A percentile compares a stretch with the other conserved stretches of the same genome.
Conservation (phyloP, 30 jellyfish, hydroid and myxozoan species). For the Hydra vulgaris region DNA sequence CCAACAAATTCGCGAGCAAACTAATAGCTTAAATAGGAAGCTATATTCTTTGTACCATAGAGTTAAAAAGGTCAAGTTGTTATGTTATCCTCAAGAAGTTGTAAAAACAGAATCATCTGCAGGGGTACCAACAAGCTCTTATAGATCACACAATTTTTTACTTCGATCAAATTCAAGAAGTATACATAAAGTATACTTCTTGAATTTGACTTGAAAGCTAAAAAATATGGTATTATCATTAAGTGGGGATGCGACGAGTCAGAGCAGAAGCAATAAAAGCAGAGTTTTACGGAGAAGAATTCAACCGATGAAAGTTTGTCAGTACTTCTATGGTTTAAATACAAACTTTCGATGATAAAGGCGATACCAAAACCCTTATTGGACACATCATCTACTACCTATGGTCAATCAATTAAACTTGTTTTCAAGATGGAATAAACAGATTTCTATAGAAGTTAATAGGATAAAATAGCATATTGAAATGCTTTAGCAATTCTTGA, state of each 20-base stretch:
- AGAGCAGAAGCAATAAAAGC: background rate
- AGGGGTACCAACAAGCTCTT: background rate
- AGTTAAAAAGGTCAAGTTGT: background rate
- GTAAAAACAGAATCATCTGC: background rate
- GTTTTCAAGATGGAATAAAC: background rate
- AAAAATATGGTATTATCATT: background rate
- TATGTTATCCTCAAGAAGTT: background rate
- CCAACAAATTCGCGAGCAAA: background rate
- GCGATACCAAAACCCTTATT: background rate
- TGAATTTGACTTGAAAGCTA: background rate
- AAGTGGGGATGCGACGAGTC: background rate
- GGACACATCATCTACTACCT: background rate
- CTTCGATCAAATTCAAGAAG: background rate
- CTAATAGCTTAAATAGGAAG: background rate
- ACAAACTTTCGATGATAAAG: background rate
- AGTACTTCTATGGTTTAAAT: background rate
- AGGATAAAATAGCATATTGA: too few relatives aligned
- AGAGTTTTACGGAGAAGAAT: background rate
- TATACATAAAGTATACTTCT: too few relatives aligned
- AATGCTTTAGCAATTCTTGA: background rate
- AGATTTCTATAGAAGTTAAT: background rate
- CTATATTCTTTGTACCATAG: background rate
- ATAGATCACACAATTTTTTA: background rate
- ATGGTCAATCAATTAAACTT: background rate
- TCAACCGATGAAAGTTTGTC: background rate